phyloP scores from a whole-genome alignment of 2,113 vertebrate genomes.

The Pachypanchax playfairii region DNA sequence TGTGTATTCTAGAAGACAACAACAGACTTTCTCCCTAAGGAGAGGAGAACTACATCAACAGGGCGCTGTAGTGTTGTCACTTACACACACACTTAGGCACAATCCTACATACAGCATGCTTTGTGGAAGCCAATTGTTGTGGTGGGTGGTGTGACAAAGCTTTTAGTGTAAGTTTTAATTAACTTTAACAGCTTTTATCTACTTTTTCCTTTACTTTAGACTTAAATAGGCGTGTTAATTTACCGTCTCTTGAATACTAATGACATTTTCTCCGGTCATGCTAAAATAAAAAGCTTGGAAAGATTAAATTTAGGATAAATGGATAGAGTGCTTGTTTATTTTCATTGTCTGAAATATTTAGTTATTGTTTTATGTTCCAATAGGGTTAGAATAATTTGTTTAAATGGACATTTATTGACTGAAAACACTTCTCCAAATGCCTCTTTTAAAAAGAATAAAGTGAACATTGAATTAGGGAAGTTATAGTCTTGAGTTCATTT shows the following conservation, averaged over 20 bases:
- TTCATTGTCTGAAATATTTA: too few relatives aligned
- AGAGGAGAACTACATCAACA: constrained; percentile 61
- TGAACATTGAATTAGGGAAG: too few relatives aligned
- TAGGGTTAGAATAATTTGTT: too few relatives aligned
- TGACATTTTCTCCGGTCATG: constrained; percentile 3
- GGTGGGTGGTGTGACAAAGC: constrained; percentile 55
- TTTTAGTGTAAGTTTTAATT: constrained; percentile 54
- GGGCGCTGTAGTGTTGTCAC: constrained; percentile 50
- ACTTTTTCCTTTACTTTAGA: constrained; percentile 13
- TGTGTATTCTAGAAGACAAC: constrained; percentile 59
- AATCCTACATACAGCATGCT: constrained; percentile 32
- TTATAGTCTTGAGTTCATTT: too few relatives aligned
- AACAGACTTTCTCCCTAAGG: constrained; percentile 67
- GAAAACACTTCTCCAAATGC: too few relatives aligned
- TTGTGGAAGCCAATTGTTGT: constrained; percentile 43
- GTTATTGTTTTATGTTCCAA: too few relatives aligned
- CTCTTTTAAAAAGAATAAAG: too few relatives aligned
- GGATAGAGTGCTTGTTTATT: not conserved
- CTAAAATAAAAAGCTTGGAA: not conserved
- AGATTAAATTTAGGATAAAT: not conserved
- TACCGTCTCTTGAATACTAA: constrained; percentile 34
- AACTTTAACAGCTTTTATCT: constrained; percentile 42
- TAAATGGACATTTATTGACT: too few relatives aligned
- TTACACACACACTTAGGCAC: constrained; percentile 34
- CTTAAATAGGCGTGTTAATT: constrained; percentile 34